Conservation (phyloP, 2,113 vertebrate genomes). For the Mirounga angustirostris region DNA sequence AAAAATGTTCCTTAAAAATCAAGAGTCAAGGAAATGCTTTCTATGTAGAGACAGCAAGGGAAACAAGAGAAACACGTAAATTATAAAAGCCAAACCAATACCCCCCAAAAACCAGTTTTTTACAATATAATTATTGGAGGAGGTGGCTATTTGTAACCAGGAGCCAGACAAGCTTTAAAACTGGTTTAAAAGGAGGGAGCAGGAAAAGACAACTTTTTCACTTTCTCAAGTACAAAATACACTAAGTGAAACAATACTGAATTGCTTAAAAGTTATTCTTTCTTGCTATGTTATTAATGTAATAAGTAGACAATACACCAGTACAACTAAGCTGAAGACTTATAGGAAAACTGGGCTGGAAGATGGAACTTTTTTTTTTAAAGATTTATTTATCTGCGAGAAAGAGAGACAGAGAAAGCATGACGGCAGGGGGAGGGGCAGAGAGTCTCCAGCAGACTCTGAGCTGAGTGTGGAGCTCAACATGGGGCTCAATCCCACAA, state of each 20-base stretch:
- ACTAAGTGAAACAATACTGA: background rate
- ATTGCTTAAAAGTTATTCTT: conserved; percentile 18
- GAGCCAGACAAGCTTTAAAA: background rate
- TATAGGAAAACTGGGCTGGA: background rate
- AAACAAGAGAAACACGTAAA: background rate
- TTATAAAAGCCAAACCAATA: background rate
- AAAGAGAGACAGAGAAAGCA: background rate
- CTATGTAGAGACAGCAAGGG: background rate
- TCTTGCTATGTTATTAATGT: background rate
- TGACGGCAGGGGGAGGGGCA: background rate
- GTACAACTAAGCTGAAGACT: background rate
- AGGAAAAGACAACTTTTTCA: background rate
- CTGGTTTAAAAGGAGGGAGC: background rate
- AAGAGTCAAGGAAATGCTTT: conserved; percentile 13
- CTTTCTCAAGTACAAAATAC: background rate
- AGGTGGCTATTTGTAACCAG: background rate
- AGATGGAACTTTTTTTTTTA: background rate
- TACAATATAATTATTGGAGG: conserved; percentile 34
- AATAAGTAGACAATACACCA: background rate
- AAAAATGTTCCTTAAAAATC: background rate
- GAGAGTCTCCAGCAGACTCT: background rate
- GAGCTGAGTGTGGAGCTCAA: background rate
- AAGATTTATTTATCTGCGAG: background rate
- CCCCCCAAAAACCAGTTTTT: background rate
- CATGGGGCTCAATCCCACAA: background rate